Conservation (phyloP, 2,888 invertebrate species). For the Dinocampus coccinellae region DNA sequence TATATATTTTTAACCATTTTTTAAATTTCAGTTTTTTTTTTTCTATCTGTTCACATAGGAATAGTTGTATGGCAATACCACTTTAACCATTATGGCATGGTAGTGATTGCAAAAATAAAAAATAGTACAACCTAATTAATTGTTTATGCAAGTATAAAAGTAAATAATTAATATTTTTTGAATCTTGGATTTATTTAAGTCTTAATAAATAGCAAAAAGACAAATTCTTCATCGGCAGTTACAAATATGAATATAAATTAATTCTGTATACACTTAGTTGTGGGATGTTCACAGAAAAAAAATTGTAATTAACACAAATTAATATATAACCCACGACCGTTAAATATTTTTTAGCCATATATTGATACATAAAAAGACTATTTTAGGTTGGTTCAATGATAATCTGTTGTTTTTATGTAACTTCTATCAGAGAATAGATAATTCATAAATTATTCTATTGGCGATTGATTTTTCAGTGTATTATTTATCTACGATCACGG, state of each 20-base stretch:
- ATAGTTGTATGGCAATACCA: not conserved
- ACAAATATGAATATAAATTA: not conserved
- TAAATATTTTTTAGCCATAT: not conserved
- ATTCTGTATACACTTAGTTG: not conserved
- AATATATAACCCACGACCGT: slow-evolving; percentile 4
- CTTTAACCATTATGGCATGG: slow-evolving; percentile 2
- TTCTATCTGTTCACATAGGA: not conserved
- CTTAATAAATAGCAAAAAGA: not conserved
- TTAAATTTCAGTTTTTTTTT: too few relatives aligned
- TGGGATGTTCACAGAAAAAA: not conserved
- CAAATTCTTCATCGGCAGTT: not conserved
- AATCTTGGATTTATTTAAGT: not conserved
- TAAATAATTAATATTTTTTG: not conserved
- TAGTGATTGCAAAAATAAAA: slow-evolving; percentile 34
- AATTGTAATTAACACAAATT: not conserved
- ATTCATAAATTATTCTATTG: slow-evolving; percentile 38
- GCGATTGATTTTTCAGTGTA: slow-evolving; percentile 18
- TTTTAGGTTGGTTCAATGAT: not conserved
- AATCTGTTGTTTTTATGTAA: not conserved
- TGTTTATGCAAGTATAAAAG: slow-evolving; percentile 38
- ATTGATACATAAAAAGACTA: not conserved
- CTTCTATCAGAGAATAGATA: not conserved
- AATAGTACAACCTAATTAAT: slow-evolving; percentile 20
- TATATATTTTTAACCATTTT: not conserved
- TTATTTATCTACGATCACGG: slow-evolving; percentile 73